Evolutionary conservation across 2,888 invertebrate genomes (phyloP), one percentile per base, ranked within the genome.

Genomic region (Hesperia comma): DNA sequence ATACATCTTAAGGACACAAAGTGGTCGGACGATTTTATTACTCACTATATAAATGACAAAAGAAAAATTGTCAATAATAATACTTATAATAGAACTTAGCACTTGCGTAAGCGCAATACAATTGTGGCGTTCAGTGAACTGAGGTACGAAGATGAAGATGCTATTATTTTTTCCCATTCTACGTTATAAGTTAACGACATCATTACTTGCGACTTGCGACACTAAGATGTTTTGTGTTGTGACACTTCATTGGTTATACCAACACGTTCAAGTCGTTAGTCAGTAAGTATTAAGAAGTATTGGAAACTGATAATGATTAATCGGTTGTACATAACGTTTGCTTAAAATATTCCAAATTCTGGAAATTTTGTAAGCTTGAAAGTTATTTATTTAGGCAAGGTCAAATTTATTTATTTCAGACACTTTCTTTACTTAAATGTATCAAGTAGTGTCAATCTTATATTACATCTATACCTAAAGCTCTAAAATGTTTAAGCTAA

Each of bases 91-190:
- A 19, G 8, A 49, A 49, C 19, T 19, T 17, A 49, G 41, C 40
- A 17, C 41, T 57, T 57, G 41, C 57, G 57, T 57, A 57, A 57
- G 40, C 49, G 15, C 17, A 21, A 8, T 37, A 41, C 57, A 57
- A 57, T 57, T 57, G 57, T 41, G n/a, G 10, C 40, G 40, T 19
- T 21, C 57, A 57, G 21, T 41, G 41, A 54, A 33, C 40, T 57
- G 57, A 41, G 41, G 41, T n/a, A n/a, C 41, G n/a, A n/a, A n/a
- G n/a, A n/a, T n/a, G n/a, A 21, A 41, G 57, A 41, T 57, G 41
- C 14, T 41, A 57, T 57, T 57, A 57, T 12, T 41, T 57, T 57
- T 57, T 57, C 40, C 21, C 57, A 37, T 41, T 57, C 41, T 21
- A 41, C 40, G 33, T 1, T 57, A 8, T 41, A 40, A 56, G 41